Percentiles rank a stretch among this genome's conserved stretches.
Evolutionary conservation across 2,888 invertebrate species (phyloP).

Genomic region (Thysanoteuthis rhombus): DNA sequence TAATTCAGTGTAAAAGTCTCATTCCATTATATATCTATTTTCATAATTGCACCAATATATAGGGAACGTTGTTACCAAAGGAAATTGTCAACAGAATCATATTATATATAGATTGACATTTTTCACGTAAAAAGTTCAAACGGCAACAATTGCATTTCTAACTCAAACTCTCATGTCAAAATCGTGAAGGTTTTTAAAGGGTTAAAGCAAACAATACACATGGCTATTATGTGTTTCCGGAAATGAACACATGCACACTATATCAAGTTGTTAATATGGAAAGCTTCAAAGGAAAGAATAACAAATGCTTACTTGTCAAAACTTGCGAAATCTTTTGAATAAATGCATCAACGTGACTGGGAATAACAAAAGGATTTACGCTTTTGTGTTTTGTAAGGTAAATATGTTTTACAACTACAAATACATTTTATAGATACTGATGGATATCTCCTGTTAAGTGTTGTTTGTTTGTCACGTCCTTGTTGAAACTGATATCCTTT

Average conservation of each 20-base stretch:
- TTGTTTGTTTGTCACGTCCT: no score
- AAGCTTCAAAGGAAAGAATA: neutral
- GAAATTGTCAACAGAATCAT: neutral
- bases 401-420: neutral
- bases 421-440: no score
- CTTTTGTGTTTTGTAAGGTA: neutral
- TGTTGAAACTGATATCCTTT: no score
- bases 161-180: neutral
- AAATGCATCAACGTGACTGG: neutral
- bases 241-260: neutral
- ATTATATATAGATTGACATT: neutral
- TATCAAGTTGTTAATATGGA: neutral
- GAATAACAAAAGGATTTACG: neutral
- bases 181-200: neutral
- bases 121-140: neutral
- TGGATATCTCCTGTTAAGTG: no score
- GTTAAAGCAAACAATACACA: neutral
- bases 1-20: no score
- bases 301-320: neutral
- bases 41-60: no score
- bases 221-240: neutral
- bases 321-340: neutral
- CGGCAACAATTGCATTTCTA: neutral
- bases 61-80: no score
- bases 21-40: no score